phyloP scores from a whole-genome alignment of 2,888 invertebrate species.

The Campoplex capitator region DNA sequence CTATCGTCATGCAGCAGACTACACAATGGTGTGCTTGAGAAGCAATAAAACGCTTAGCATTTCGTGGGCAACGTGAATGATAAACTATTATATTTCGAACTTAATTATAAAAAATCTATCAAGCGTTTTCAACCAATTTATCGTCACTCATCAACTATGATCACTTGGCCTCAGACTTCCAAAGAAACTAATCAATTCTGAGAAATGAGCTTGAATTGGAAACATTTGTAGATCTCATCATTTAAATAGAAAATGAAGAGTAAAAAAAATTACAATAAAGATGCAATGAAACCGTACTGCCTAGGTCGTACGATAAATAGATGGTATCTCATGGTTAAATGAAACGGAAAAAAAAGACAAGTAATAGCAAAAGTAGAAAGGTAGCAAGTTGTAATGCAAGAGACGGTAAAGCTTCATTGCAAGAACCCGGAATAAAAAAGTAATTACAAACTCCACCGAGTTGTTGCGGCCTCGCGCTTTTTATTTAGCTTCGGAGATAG shows the following conservation, averaged over 20 bases:
- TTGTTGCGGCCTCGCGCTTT: constrained; percentile 48
- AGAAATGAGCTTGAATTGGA: background rate
- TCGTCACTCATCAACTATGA: background rate
- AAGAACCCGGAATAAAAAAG: constrained; percentile 71
- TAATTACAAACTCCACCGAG: constrained; percentile 69
- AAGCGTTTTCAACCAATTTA: constrained; percentile 8
- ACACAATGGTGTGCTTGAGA: background rate
- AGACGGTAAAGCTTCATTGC: constrained; percentile 65
- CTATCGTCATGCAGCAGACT: background rate
- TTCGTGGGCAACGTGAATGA: background rate
- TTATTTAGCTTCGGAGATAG: constrained; percentile 57
- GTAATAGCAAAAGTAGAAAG: constrained; percentile 55
- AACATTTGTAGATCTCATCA: constrained; percentile 11
- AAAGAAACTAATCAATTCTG: too few species aligned
- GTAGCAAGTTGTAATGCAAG: constrained; percentile 65
- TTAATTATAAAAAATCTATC: background rate
- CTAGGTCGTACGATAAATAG: constrained; percentile 1
- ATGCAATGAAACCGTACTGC: background rate
- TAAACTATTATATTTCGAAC: background rate
- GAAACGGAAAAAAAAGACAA: constrained; percentile 46
- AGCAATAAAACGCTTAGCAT: constrained; percentile 39
- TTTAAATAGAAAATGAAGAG: constrained; percentile 34
- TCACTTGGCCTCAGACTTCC: background rate
- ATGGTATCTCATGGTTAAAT: constrained; percentile 18
- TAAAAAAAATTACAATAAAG: background rate